Evolutionary conservation across 2,797 vertebrate genomes (phyloP).

Genomic region (Discoglossus pictus): DNA sequence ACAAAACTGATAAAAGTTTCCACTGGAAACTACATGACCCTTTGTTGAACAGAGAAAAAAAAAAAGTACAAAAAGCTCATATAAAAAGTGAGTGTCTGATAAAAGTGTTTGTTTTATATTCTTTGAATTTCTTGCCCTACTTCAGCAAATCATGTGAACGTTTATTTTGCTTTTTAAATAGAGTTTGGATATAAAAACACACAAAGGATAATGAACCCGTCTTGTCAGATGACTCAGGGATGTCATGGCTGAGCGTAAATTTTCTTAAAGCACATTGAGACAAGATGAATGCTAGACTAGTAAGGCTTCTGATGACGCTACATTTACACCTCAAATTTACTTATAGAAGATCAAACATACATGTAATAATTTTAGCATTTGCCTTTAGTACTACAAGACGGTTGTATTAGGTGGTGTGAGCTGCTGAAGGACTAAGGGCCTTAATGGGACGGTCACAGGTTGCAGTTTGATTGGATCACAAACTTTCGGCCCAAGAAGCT

Average conservation of each 20-base stretch:
- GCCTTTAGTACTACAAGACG: slow-evolving; percentile 12
- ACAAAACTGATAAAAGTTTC: slow-evolving; percentile 53
- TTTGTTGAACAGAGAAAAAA: slow-evolving; percentile 2
- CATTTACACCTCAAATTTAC: background rate
- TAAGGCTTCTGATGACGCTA: slow-evolving; percentile 27
- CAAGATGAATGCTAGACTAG: background rate
- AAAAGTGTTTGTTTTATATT: slow-evolving; percentile 45
- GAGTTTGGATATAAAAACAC: slow-evolving; percentile 20
- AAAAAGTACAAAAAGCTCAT: slow-evolving; percentile 25
- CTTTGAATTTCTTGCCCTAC: slow-evolving; percentile 41
- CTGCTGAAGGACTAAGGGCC: too few species aligned
- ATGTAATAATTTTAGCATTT: slow-evolving; percentile 7
- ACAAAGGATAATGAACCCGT: background rate
- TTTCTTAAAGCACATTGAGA: background rate
- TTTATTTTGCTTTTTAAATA: slow-evolving; percentile 33
- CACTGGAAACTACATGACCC: slow-evolving; percentile 47
- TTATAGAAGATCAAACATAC: slow-evolving; percentile 13
- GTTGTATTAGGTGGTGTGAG: too few species aligned
- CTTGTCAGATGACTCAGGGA: slow-evolving; percentile 12
- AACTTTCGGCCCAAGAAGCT: too few species aligned
- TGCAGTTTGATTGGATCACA: too few species aligned
- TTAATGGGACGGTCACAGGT: too few species aligned
- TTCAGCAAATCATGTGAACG: slow-evolving; percentile 37
- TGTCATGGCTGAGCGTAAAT: slow-evolving; percentile 11
- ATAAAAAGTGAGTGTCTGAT: slow-evolving; percentile 34